These are phyloP conservation scores for Imbricaverruca yamaguchii DNA, from an alignment of 2,888 invertebrate species.

Conservation along the genomic window DNA sequence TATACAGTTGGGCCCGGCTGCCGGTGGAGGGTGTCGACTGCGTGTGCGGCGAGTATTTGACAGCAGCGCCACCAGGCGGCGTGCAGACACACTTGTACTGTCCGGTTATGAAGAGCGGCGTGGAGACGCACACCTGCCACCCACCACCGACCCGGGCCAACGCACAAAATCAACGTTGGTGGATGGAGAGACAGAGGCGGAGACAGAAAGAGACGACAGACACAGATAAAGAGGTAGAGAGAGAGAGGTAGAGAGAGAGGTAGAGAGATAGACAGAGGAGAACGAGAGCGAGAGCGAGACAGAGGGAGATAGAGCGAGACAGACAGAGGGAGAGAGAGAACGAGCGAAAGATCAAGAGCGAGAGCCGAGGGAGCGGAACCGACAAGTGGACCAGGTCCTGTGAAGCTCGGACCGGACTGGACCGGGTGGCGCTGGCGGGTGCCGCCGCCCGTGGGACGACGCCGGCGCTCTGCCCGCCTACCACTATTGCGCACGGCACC, in stretches of 20 bases:
- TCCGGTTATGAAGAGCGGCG: not conserved
- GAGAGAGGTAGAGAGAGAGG: not conserved
- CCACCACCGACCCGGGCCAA: not conserved
- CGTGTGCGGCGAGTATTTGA: constrained; percentile 11
- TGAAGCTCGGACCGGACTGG: not conserved
- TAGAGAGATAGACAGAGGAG: constrained; percentile 21
- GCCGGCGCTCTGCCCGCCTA: not conserved
- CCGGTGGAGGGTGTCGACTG: not conserved
- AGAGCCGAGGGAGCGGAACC: too few species aligned
- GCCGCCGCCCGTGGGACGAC: not conserved
- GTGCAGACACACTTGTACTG: not conserved
- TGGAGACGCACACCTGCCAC: not conserved
- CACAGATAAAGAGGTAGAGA: not conserved
- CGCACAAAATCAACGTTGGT: constrained; percentile 2
- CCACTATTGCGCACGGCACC: not conserved
- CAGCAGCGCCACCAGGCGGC: not conserved
- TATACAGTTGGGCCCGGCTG: constrained; percentile 3
- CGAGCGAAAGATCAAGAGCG: too few species aligned
- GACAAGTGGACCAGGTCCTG: not conserved
- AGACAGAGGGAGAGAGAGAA: too few species aligned
- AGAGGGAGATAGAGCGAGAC: not conserved
- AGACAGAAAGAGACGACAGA: not conserved
- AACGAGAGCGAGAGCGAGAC: not conserved
- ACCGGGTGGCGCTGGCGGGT: not conserved
- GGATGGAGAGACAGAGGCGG: constrained; percentile 23